Evolutionary conservation across 2,888 invertebrate species (phyloP), one percentile per base, ranked within the genome.

Genomic region (Drosophila anomelani): DNA sequence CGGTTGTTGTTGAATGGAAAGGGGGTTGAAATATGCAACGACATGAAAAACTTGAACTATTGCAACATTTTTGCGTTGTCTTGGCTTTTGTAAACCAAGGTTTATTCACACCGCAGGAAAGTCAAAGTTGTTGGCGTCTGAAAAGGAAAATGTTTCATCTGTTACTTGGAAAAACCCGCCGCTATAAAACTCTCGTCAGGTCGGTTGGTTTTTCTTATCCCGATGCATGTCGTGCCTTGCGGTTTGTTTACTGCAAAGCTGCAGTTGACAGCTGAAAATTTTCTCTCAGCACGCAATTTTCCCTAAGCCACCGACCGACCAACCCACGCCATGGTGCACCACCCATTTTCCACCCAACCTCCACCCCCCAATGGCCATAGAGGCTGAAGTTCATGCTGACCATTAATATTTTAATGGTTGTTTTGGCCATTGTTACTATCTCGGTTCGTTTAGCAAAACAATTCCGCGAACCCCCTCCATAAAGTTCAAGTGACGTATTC

Each of bases 31-130:
- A 76, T 88, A 88, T 83, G 86, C 88, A 88, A 75, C 68, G 78
- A 54, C 78, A 85, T 85, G 86, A 77, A 88, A 85, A 88, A 85
- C 81, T 88, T 88, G 77, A 88, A 86, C 79, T 88, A 86, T 84
- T 84, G 86, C 84, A 83, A 71, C 79, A 86, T 86, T 85, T 72
- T 77, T 72, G 44, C 41, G 44, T 71, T 49, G 58, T 67, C 64
- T 74, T 75, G 46, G 57, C 51, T 49, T 62, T 57, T 43, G 23
- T 46, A 23, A 59, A 55, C 58, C 72, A 85, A 80, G 88, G 81
- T 86, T 88, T 88, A 79, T 86, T 88, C 85, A 86, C 89, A 79
- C 87, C 80, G 73, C 77, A 62, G 74, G 73, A 71, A 78, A 88
- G 80, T 75, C 72, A 73, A 73, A 73, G 72, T 73, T 54, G 75